Conservation (phyloP, 2,888 invertebrate species). For the Micoletzkya japonica region DNA sequence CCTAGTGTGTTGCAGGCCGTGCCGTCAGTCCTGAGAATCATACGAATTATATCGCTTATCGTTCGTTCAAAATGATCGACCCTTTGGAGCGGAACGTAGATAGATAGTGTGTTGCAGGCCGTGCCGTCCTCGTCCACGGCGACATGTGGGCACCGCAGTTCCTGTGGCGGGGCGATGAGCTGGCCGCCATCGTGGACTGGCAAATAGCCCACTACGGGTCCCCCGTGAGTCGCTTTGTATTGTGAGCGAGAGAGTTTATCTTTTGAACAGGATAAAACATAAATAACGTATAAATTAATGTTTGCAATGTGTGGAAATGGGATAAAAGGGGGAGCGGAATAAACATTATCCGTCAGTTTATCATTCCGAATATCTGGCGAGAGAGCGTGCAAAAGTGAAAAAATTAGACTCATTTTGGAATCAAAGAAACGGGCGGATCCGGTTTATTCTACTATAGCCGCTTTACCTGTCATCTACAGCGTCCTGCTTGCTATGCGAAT, state of each 20-base stretch:
- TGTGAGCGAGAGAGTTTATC: no score
- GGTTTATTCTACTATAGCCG: neutral
- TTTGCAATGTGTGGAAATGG: neutral
- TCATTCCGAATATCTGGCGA: neutral
- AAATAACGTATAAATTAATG: neutral
- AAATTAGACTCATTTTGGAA: neutral
- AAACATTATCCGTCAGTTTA: neutral
- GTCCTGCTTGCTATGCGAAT: no score
- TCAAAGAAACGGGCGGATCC: neutral
- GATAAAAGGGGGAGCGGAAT: neutral
- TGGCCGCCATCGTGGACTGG: slow-evolving; percentile 29
- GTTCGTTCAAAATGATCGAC: no score
- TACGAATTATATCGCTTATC: no score
- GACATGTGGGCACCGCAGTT: slow-evolving; percentile 30
- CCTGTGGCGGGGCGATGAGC: slow-evolving; percentile 27
- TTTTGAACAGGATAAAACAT: neutral
- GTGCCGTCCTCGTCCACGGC: slow-evolving; percentile 20
- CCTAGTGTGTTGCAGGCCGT: no score
- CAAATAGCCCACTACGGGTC: slow-evolving; percentile 15
- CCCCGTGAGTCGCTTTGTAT: neutral
- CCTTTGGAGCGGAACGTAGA: no score
- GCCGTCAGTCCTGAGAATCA: no score
- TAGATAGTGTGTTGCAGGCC: no score
- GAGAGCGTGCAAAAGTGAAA: neutral
- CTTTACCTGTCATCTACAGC: no score